Evolutionary conservation across 1,140 invertebrate genomes (phyloP), one percentile per base, ranked within the genome.

Genomic region (Mya arenaria): DNA sequence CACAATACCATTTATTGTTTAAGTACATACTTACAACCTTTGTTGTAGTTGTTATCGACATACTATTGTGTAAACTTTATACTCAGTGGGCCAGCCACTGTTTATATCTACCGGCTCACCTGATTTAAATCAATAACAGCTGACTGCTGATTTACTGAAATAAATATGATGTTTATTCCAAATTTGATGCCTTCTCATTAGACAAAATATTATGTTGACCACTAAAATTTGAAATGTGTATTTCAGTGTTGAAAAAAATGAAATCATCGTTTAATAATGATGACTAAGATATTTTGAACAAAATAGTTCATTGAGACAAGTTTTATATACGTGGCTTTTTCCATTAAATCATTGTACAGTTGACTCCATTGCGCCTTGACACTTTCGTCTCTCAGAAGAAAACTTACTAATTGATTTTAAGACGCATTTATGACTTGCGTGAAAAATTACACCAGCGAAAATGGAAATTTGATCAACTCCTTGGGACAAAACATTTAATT

Each of bases 381-480:
- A 13, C 44, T 13, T 48, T n/a, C 44, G 13, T 48, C 13, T 13
- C 44, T 13, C 44, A 13, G 13, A 13, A 13, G 13, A 13, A 13
- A n/a, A 13, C 44, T 48, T 48, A 48, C n/a, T 68, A 65, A 37
- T 65, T 32, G 41, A 65, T 65, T 65, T 32, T 36, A 36, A 1
- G 65, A 68, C 65, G 65, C 48, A 4, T 68, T 68, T 68, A 68
- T 68, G 39, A 68, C 65, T 25, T 68, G 65, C 65, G 65, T 44
- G 65, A 39, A 68, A 39, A 68, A 23, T 65, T 65, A 65, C 62
- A 36, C 62, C 19, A 25, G 28, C 17, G 1, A 23, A 68, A 36
- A 28, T 68, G 23, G 65, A 68, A 68, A 68, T 41, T 23, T 23
- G 65, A 68, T 44, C 37, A 68, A 41, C 5, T 41, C 37, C n/a